Percentiles rank a stretch among this genome's conserved stretches.
phyloP scores from a whole-genome alignment of 2,888 invertebrate species.

The Eremobia ochroleuca region DNA sequence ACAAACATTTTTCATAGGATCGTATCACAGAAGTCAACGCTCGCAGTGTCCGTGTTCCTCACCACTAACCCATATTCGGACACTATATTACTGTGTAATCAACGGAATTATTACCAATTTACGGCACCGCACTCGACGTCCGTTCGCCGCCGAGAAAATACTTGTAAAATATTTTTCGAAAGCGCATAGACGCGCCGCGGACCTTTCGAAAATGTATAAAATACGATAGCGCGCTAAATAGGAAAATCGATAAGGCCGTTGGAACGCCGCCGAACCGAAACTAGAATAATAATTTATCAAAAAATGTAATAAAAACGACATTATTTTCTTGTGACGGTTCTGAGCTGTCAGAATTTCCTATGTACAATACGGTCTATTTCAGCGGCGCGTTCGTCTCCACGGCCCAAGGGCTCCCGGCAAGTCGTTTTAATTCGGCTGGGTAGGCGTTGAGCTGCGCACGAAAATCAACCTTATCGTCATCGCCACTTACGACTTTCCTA shows the following conservation, averaged over 20 bases:
- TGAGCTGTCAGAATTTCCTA: constrained; percentile 90
- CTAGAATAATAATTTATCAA: constrained; percentile 90
- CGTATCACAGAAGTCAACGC: constrained; percentile 81
- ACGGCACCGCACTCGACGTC: constrained; percentile 87
- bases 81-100: constrained; percentile 88
- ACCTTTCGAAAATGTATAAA: constrained; percentile 90
- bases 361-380: constrained; percentile 78
- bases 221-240: constrained; percentile 88
- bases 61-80: constrained; percentile 90
- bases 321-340: constrained; percentile 88
- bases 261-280: constrained; percentile 85
- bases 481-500: constrained; percentile 87
- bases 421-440: constrained; percentile 79
- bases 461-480: constrained; percentile 81
- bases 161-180: constrained; percentile 89
- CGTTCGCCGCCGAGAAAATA: constrained; percentile 87
- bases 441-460: constrained; percentile 73
- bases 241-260: constrained; percentile 90
- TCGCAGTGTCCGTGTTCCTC: constrained; percentile 81
- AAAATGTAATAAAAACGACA: constrained; percentile 91
- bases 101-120: constrained; percentile 90
- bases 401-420: constrained; percentile 58
- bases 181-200: constrained; percentile 87
- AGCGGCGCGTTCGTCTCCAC: constrained; percentile 62
- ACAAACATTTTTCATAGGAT: constrained; percentile 76